Evolutionary conservation across 2,888 invertebrate genomes (phyloP), one percentile per base, ranked within the genome.

Genomic region (Aphodius granarius): DNA sequence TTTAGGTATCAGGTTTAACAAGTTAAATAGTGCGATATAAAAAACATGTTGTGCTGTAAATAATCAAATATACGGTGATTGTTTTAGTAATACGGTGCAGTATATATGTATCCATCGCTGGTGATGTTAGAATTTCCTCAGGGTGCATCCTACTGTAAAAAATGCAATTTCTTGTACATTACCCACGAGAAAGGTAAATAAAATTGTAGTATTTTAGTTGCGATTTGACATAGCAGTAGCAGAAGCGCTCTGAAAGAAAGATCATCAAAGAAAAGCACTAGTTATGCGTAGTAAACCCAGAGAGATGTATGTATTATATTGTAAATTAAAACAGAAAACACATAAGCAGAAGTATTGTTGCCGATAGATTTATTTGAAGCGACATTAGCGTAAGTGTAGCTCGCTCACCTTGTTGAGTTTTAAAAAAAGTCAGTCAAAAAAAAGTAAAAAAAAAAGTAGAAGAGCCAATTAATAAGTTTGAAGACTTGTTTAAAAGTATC

Each of bases 1-100:
- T 72, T 63, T 63, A 21, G 5, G 16, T 65, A 13, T 17, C 6
- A 62, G 62, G 1, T 3, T 18, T 43, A 62, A 63, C 17, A 19
- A 19, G 13, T 68, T 76, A 71, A 43, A 78, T 71, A 63, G 71
- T 78, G 70, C 76, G 22, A 6, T 66, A 19, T n/a, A 74, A 72
- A 73, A 75, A 76, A 43, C 72, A 22, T 73, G 68, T 71, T 74
- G 23, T 43, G 66, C 18, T 79, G 73, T 77, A 71, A 71, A 62
- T 71, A 64, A 66, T 17, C 73, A 73, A 75, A 71, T 74, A 71
- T 66, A 73, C 1, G 74, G 64, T 76, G 74, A 43, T 74, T 66
- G 5, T 62, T 21, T 71, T 21, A 68, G 15, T 63, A 65, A 15
- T 65, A 65, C 15, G 19, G 19, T 65, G 66, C 19, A 63, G 13